Evolutionary conservation across 2,113 vertebrate genomes (phyloP).

Genomic region (Grallaria varia): DNA sequence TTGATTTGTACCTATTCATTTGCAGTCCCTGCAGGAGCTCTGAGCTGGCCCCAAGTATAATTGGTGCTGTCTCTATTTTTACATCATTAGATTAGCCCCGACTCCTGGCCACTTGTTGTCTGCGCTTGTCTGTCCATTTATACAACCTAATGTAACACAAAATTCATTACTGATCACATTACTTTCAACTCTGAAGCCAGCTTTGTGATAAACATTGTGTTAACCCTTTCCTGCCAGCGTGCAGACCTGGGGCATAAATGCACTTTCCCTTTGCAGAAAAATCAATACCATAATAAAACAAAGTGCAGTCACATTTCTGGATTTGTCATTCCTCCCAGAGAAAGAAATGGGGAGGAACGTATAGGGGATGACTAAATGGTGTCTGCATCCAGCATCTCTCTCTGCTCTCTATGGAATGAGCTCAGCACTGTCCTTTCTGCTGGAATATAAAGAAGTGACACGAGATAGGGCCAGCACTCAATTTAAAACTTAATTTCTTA

Average conservation of each 20-base stretch:
- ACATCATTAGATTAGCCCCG: slow-evolving; percentile 99
- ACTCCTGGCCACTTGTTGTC: slow-evolving; percentile 97
- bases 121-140: slow-evolving; percentile 90
- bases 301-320: slow-evolving; percentile 79
- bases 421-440: slow-evolving; percentile 33
- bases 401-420: slow-evolving; percentile 45
- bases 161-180: slow-evolving; percentile 99
- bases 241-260: slow-evolving; percentile 68
- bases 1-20: slow-evolving; percentile 93
- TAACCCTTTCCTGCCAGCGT: slow-evolving; percentile 78
- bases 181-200: slow-evolving; percentile 92
- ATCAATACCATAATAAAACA: slow-evolving; percentile 80
- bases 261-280: slow-evolving; percentile 73
- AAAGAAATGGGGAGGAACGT: slow-evolving; percentile 63
- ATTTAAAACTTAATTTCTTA: slow-evolving; percentile 36
- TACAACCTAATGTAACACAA: slow-evolving; percentile 99
- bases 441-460: slow-evolving; percentile 36
- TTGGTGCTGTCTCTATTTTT: slow-evolving; percentile 93
- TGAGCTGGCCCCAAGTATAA: slow-evolving; percentile 91
- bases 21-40: slow-evolving; percentile 88
- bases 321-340: slow-evolving; percentile 73
- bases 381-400: slow-evolving; percentile 65
- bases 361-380: slow-evolving; percentile 70
- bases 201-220: slow-evolving; percentile 87
- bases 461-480: slow-evolving; percentile 28